Base-by-base conservation (phyloP, 2,797 vertebrate species). In the Microctenopoma steveboyesi region DNA sequence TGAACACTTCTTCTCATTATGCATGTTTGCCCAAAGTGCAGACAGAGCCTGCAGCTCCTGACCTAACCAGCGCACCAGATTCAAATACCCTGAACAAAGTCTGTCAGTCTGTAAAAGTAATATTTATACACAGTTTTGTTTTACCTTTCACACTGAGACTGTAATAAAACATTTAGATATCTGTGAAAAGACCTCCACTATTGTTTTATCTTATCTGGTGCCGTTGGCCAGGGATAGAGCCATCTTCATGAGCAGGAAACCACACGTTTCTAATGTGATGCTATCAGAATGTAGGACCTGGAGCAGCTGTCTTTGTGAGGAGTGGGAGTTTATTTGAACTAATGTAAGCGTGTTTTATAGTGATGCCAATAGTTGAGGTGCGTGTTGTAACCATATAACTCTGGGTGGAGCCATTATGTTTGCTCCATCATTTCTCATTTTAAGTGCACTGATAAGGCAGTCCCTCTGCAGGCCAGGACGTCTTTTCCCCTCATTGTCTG, bases 281-380 rank as follows among this genome's bases (percentile, higher is more conserved):
- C 43, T 53, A 51, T 70, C 69, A 46, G 33, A 14, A 50, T 27
- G 42, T 39, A 27, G 30, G 59, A 71, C 53, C 45, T 57, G 11
- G 22, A 58, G 62, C 54, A 64, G 2, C 40, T 56, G 54, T 62
- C 18, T 33, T 30, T 4, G 53, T 5, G 13, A 50, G 12, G 48
- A 60, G 48, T 13, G 39, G n/a, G 59, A 55, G 49, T 54, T 72
- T 79, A 55, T 64, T 61, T 61, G 37, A 66, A 54, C 35, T 25
- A 62, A 67, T 72, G 37, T 72, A 59, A 39, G 4, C 18, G 12
- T 50, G 47, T 48, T 69, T 72, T 69, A 60, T 18, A 37, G 27
- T 25, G 18, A 39, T 43, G 30, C 12, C 62, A 10, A 69, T 53
- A 53, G 60, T 4, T 55, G 30, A 76, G 45, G 33, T 55, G 45